Evolutionary conservation across 2,888 invertebrate genomes (phyloP), one percentile per base, ranked within the genome.

Genomic region (Rambutsinella grinnellia): DNA sequence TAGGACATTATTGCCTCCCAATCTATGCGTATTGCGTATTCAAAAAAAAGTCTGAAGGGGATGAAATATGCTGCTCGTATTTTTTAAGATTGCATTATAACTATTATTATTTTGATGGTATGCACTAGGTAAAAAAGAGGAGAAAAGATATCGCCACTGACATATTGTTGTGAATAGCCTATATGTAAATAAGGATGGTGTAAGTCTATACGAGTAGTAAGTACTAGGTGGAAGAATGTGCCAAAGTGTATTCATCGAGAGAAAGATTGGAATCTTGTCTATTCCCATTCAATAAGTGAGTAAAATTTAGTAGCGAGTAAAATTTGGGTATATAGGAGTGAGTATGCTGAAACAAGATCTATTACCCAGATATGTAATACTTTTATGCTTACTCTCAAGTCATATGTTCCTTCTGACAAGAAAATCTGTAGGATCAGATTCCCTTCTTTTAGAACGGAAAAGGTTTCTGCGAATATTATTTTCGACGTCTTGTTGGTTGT

Each of bases 321-420:
- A 44, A 44, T 44, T 44, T 44, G 44, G 8, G 44, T 44, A 8
- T 44, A 44, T 44, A 10, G 44, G n/a, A 49, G 49, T 49, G 49
- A 49, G 19, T 8, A 49, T 5, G 36, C 36, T 13, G 13, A 13
- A 8, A 36, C 36, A 75, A 75, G 75, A 68, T 75, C 68, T 68
- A 49, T 56, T 62, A 57, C 36, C 36, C 6, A 5, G 36, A 36
- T 36, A 36, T 36, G 36, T 36, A 8, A 36, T 36, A 36, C 13
- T 36, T 36, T 36, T 36, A 36, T n/a, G n/a, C 54, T 17, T 21
- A 54, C 57, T 27, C n/a, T 49, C 19, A 13, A 49, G 49, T 49
- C 19, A 49, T 17, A 21, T 23, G 36, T 36, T 36, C 36, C 36
- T 36, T 36, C 5, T 5, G 5, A 36, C 13, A 13, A 8, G 13